phyloP scores from a whole-genome alignment of 2,888 invertebrate genomes.

The Trichogramma dendrolimi region DNA sequence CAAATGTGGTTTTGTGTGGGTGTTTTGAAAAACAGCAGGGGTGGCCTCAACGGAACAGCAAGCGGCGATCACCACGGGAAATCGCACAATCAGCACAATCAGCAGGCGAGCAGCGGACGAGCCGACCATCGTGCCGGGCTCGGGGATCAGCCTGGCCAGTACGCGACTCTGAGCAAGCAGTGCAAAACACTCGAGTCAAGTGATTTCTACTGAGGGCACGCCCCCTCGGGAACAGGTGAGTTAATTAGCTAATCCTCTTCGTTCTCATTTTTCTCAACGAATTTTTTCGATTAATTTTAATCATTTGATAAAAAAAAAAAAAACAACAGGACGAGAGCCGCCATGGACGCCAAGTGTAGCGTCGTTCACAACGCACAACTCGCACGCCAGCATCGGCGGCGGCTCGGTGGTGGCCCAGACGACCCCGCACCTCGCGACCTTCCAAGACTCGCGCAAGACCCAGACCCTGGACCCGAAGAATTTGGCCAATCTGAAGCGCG shows the following conservation, averaged over 20 bases:
- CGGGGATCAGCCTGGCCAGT: slow-evolving; percentile 64
- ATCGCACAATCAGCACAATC: slow-evolving; percentile 51
- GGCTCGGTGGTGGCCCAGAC: background rate
- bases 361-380: slow-evolving; percentile 50
- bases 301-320: background rate
- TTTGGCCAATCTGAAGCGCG: slow-evolving; percentile 46
- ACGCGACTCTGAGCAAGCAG: slow-evolving; percentile 92
- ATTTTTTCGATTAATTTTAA: background rate
- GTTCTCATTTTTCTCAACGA: background rate
- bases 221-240: slow-evolving; percentile 55
- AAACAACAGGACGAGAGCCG: slow-evolving; percentile 46
- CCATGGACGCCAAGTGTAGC: slow-evolving; percentile 51
- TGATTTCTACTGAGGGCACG: slow-evolving; percentile 90
- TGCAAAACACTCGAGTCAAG: slow-evolving; percentile 91
- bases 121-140: slow-evolving; percentile 51
- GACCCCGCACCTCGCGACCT: slow-evolving; percentile 49
- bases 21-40: slow-evolving; percentile 49
- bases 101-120: slow-evolving; percentile 56
- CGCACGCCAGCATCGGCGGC: slow-evolving; percentile 37
- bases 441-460: slow-evolving; percentile 50
- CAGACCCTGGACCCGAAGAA: slow-evolving; percentile 50
- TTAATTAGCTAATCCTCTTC: background rate
- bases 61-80: slow-evolving; percentile 47
- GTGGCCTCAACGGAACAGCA: slow-evolving; percentile 51
- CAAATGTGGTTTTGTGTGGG: slow-evolving; percentile 5